A percentile compares a stretch with the other conserved stretches of the same genome.
These are phyloP conservation scores for Hyla sarda DNA, from an alignment of 2,113 vertebrate genomes.

Conservation along the genomic window DNA sequence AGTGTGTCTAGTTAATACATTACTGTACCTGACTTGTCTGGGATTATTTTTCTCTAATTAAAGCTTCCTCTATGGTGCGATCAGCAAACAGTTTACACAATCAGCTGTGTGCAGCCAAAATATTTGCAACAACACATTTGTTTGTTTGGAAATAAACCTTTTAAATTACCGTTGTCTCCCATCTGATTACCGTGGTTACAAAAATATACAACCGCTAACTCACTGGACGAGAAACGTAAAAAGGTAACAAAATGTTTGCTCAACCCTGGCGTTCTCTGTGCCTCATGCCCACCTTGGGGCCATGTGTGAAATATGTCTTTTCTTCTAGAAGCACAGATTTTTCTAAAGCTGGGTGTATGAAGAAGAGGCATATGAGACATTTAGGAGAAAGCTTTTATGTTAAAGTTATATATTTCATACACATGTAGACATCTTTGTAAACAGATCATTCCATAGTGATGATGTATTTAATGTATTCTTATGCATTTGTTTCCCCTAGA, in stretches of 20 bases:
- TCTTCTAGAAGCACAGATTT: neutral
- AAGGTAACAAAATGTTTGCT: neutral
- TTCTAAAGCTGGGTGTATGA: neutral
- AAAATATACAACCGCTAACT: neutral
- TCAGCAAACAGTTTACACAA: slow-evolving; percentile 32
- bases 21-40: slow-evolving; percentile 18
- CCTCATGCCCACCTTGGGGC: neutral
- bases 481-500: too few relatives aligned
- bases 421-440: too few relatives aligned
- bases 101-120: slow-evolving; percentile 13
- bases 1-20: slow-evolving; percentile 1
- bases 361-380: neutral
- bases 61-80: slow-evolving; percentile 34
- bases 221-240: neutral
- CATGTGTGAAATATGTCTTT: neutral
- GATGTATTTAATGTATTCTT: too few relatives aligned
- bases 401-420: too few relatives aligned
- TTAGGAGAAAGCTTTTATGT: too few relatives aligned
- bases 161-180: neutral
- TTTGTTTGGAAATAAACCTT: slow-evolving; percentile 27
- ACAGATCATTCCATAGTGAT: too few relatives aligned
- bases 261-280: neutral
- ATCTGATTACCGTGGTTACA: neutral
- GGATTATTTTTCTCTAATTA: slow-evolving; percentile 33
- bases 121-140: neutral